These are phyloP conservation scores for Falco naumanni DNA, from an alignment of 2,797 vertebrate genomes.

Conservation along the genomic window DNA sequence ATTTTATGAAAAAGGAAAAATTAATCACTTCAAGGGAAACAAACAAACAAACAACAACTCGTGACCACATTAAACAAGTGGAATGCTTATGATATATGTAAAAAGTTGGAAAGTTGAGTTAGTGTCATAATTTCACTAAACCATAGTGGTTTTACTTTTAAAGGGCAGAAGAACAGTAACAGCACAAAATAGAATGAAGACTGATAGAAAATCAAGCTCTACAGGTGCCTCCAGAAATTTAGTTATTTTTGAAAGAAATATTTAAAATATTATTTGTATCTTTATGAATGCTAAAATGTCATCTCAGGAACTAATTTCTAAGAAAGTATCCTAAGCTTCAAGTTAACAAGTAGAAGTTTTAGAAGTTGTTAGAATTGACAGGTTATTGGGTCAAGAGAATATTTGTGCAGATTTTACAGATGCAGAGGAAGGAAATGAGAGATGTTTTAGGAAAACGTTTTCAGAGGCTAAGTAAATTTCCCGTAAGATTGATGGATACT, in stretches of 20 bases:
- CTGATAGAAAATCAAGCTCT: neutral
- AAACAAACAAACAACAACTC: neutral
- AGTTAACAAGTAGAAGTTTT: neutral
- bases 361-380: neutral
- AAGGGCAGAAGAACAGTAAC: neutral
- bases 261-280: neutral
- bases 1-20: neutral
- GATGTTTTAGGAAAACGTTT: neutral
- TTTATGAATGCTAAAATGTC: neutral
- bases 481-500: neutral
- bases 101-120: neutral
- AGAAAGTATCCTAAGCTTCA: neutral
- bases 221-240: neutral
- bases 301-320: neutral
- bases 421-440: neutral
- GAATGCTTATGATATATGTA: neutral
- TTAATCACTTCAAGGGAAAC: neutral
- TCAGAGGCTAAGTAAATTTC: constrained; percentile 23
- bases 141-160: neutral
- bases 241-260: neutral
- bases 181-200: neutral
- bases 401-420: neutral
- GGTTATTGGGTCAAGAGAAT: neutral
- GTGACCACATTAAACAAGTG: neutral
- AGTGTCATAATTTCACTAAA: neutral